Percentiles rank a stretch among this genome's conserved stretches.
Conservation (phyloP, 2,888 invertebrate species). For the Ophion ventricosus region DNA sequence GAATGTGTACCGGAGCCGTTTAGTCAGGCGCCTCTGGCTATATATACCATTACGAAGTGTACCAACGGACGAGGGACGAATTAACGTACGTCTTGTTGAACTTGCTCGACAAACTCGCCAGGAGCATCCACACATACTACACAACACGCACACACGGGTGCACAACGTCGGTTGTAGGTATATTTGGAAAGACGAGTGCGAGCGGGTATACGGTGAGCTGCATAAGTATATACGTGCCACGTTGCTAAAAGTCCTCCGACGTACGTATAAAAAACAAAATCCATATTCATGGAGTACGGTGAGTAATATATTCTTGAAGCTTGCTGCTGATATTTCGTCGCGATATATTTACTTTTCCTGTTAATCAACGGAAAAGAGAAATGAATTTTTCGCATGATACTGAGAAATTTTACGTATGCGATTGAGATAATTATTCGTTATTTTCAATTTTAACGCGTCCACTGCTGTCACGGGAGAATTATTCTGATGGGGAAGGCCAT, state of each 20-base stretch:
- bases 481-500: too few relatives aligned
- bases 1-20: constrained; percentile 49
- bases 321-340: not conserved
- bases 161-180: not conserved
- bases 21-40: constrained; percentile 53
- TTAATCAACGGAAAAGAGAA: not conserved
- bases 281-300: not conserved
- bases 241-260: not conserved
- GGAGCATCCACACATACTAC: constrained; percentile 4
- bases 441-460: too few relatives aligned
- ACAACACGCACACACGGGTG: not conserved
- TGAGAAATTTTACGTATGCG: not conserved
- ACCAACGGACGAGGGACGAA: constrained; percentile 41
- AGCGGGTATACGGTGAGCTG: not conserved
- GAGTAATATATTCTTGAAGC: not conserved
- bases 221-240: not conserved
- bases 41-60: constrained; percentile 43
- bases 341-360: not conserved
- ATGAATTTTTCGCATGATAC: not conserved
- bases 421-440: not conserved
- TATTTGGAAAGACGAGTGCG: constrained; percentile 12
- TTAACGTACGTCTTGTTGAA: constrained; percentile 60
- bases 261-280: not conserved
- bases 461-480: too few relatives aligned
- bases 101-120: constrained; percentile 61